Evolutionary conservation across 2,113 vertebrate genomes (phyloP), one percentile per base, ranked within the genome.

Genomic region (Daphoenositta chrysoptera): DNA sequence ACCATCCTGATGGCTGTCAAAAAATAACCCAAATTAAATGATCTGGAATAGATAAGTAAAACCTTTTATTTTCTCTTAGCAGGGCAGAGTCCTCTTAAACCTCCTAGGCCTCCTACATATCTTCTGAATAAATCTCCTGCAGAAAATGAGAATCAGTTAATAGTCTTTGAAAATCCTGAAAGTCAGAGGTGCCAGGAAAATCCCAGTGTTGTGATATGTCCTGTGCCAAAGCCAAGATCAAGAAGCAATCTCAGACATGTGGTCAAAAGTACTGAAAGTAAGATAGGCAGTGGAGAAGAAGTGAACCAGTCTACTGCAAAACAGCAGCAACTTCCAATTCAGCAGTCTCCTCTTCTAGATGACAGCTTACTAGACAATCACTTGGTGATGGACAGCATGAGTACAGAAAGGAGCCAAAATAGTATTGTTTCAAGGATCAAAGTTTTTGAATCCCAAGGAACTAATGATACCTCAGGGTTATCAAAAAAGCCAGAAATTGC

Each of bases 161-260:
- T 96, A 93, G 90, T 91, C 77, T 96, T 97, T 64, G 97, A 97
- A 90, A 86, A 78, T 89, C 90, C 96, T 78, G 92, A 97, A 94
- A 96, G 95, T 58, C 97, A 96, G 85, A 96, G 63, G 57, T 93
- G 93, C 86, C 96, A 96, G 71, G 94, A 96, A 89, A 96, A 97
- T 66, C 78, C 95, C 82, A 95, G 2, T 97, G 96, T 93, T 97
- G 92, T 86, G 92, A 96, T 88, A 97, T 97, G 92, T 65, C 99
- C 99, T 20, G 97, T 99, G 92, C 99, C 99, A 96, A 99, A 97
- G 89, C 99, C 99, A 94, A 98, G 99, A 89, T 98, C 98, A 75
- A 99, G 99, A 98, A 83, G 89, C 92, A 97, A 96, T 96, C 98
- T 98, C 90, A 98, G 97, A 93, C 92, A 95, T 48, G 50, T 96